Evolutionary conservation across 1,140 invertebrate genomes (phyloP), one percentile per base, ranked within the genome.

Genomic region (Macrosteles quadrilineatus): DNA sequence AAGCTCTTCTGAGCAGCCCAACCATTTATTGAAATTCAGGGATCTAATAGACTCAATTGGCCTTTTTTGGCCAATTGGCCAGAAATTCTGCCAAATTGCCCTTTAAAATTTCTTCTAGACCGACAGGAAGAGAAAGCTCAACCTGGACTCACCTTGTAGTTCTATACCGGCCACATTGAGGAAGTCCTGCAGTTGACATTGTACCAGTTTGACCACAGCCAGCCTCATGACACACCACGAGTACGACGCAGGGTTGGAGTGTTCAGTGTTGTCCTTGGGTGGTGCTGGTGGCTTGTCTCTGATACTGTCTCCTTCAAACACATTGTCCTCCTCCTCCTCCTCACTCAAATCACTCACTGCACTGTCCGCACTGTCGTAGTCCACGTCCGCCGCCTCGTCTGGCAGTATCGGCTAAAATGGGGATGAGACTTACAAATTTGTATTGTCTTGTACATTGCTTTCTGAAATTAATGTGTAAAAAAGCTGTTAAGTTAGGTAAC

Each of bases 211-310:
- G 36, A 98, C 86, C 69, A 95, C 87, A 36, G 96, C 92, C 75
- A 95, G 87, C 73, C 96, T 87, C 80, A 99, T 90, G 47, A 99
- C 88, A 75, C 89, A 88, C 98, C 98, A 99, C 67, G 76, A 76
- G 79, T 96, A 98, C 17, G 94, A 96, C 74, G 91, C 90, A 2
- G 95, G 92, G 84, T 98, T 94, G 31, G 89, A 88, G 79, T 98
- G 95, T 80, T 98, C 95, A 23, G 84, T 90, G 78, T 95, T 96
- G 45, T 80, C 80, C 69, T 79, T 80, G 70, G 74, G 74, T 9
- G 63, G 0, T 72, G 87, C 84, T 78, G 47, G 59, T 53, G 70
- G 79, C 82, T 84, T 77, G 71, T 85, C 78, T 85, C 85, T 80
- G 77, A 79, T 75, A 53, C 67, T 84, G 80, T 57, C 79, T 68